Base-by-base conservation (phyloP, 2,888 invertebrate species). In the Bembecia ichneumoniformis region DNA sequence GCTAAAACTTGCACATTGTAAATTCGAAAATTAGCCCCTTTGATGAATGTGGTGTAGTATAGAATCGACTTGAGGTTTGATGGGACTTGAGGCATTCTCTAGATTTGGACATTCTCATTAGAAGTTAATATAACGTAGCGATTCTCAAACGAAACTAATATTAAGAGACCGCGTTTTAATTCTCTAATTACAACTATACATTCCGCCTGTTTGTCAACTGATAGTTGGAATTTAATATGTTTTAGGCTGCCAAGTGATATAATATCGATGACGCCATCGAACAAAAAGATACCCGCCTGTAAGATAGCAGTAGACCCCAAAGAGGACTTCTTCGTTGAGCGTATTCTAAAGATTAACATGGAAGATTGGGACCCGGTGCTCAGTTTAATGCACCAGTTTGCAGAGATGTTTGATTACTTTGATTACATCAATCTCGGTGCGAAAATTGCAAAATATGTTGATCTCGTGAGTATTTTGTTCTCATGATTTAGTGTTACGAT, bases 391-490 rank as follows among this genome's bases (percentile, higher is more conserved):
- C 76, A 79, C 13, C 74, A 80, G 57, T 69, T 84, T 47, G 64
- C 74, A 0, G 82, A 80, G 46, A 56, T 77, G 46, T 78, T 79
- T 59, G 62, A 70, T 44, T 67, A 60, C 35, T 71, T 66, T 35
- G 82, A 84, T 46, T 80, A 71, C 48, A 57, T 58, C 9, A 58
- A 60, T 0, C 58, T 86, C 1, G 86, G 86, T 0, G 64, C 79
- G 9, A 82, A 77, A 57, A 69, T 86, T 17, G 72, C 82, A 1
- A 76, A 63, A 60, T 82, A 78, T 56, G 62, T 84, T 4, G 86
- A 86, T 3, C 57, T 60, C 54, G 86, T 86, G 52, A 79, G 83
- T 72, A 40, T 36, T 7, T 20, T 20, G 1, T 20, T 20, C 20
- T 20, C 5, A 1, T 20, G 20, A n/a, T 4, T 20, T 20, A 20